phyloP scores from a whole-genome alignment of 2,888 invertebrate genomes.

The Macaria liturata region DNA sequence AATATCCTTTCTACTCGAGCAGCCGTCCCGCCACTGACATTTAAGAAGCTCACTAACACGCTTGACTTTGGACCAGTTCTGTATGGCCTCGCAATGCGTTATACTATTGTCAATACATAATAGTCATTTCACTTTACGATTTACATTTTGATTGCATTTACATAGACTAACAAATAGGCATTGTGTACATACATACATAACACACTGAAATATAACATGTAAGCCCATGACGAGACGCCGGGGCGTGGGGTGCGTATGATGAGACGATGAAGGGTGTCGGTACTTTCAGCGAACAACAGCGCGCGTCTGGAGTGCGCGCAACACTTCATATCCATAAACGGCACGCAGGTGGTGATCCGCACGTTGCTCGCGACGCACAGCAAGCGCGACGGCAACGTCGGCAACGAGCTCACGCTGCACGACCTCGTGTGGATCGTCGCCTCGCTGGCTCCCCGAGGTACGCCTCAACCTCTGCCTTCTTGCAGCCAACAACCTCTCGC shows the following conservation, averaged over 20 bases:
- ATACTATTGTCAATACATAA: constrained; percentile 56
- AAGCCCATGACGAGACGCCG: too few species aligned
- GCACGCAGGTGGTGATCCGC: constrained; percentile 83
- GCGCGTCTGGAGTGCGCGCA: constrained; percentile 77
- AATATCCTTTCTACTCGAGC: constrained; percentile 49
- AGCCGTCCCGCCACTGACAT: constrained; percentile 64
- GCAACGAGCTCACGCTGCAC: constrained; percentile 80
- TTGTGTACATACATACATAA: too few species aligned
- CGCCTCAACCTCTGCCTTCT: constrained; percentile 37
- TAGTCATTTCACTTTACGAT: constrained; percentile 46
- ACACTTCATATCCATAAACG: constrained; percentile 80
- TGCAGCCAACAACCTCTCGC: constrained; percentile 73
- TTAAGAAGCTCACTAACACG: constrained; percentile 59
- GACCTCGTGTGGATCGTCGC: constrained; percentile 85
- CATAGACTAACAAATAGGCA: background rate
- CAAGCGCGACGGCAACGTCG: constrained; percentile 77
- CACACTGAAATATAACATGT: too few species aligned
- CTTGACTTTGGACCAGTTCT: constrained; percentile 64
- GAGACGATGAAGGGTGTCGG: constrained; percentile 13
- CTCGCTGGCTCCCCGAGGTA: constrained; percentile 83
- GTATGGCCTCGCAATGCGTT: constrained; percentile 54
- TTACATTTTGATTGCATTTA: constrained; percentile 43
- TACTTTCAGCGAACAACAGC: constrained; percentile 78
- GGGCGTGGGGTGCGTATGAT: background rate
- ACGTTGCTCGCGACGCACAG: constrained; percentile 76